These are phyloP conservation scores for Cyanoramphus novaezelandiae DNA, from an alignment of 2,113 vertebrate species.

Conservation along the genomic window DNA sequence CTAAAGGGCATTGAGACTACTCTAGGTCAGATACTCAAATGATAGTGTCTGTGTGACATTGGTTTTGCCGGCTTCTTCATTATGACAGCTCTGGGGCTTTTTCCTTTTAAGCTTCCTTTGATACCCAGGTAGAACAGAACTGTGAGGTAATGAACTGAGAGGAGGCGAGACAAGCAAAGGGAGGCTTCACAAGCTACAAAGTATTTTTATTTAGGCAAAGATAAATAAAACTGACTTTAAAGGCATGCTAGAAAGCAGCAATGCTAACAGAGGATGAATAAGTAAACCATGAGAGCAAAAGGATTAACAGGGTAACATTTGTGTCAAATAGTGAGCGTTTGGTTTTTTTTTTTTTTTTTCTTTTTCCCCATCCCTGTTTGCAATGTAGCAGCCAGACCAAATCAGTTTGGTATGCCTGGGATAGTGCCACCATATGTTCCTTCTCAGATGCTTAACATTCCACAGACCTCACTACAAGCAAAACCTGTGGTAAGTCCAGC, in stretches of 20 bases:
- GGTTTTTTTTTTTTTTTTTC: neutral
- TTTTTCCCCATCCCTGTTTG: neutral
- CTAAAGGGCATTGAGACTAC: neutral
- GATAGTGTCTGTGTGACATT: neutral
- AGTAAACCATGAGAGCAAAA: neutral
- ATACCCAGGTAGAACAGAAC: neutral
- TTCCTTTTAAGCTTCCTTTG: neutral
- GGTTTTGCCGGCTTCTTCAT: neutral
- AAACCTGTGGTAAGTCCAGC: slow-evolving; percentile 81
- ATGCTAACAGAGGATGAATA: neutral
- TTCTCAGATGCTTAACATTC: slow-evolving; percentile 90
- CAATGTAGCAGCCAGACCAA: slow-evolving; percentile 83
- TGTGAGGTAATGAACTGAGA: neutral
- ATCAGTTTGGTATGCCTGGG: slow-evolving; percentile 85
- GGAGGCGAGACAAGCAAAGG: neutral
- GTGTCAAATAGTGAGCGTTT: neutral
- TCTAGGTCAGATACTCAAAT: neutral
- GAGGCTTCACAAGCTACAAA: neutral
- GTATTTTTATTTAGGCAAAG: neutral
- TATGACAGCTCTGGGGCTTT: neutral
- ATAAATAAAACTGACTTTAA: neutral
- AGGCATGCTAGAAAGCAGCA: neutral
- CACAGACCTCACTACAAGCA: slow-evolving; percentile 82
- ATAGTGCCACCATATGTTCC: slow-evolving; percentile 82
- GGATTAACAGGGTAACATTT: neutral